Conservation (phyloP, 2,113 vertebrate genomes). For the Prionailurus viverrinus region DNA sequence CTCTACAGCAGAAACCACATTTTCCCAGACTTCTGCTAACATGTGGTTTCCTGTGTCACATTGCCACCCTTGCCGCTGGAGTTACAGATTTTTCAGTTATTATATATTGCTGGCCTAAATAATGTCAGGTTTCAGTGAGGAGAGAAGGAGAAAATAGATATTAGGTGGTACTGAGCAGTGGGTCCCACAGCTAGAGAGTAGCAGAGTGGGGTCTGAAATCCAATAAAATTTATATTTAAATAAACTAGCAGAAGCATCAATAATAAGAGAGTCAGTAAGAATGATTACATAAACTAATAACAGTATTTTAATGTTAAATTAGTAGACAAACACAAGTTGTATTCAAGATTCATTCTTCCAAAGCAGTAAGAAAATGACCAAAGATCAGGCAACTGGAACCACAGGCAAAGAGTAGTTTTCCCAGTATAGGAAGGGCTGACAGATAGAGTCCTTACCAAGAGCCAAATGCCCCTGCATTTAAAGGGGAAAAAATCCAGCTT, state of each 20-base stretch:
- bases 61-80: neutral
- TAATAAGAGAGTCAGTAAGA: neutral
- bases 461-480: neutral
- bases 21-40: neutral
- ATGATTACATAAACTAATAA: neutral
- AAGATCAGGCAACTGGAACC: neutral
- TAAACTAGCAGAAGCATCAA: neutral
- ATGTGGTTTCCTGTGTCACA: neutral
- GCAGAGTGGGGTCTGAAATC: neutral
- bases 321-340: neutral
- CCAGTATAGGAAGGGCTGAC: neutral
- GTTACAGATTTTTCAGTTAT: neutral
- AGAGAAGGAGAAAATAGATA: neutral
- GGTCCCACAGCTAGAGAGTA: neutral
- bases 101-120: neutral
- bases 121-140: neutral
- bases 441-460: neutral
- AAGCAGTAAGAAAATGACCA: neutral
- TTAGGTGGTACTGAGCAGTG: neutral
- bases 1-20: neutral
- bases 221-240: neutral
- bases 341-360: neutral
- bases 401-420: neutral
- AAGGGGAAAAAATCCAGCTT: neutral
- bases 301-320: neutral